These are phyloP conservation scores for Cephus sareptanus DNA, from an alignment of 2,888 invertebrate genomes.

Conservation along the genomic window DNA sequence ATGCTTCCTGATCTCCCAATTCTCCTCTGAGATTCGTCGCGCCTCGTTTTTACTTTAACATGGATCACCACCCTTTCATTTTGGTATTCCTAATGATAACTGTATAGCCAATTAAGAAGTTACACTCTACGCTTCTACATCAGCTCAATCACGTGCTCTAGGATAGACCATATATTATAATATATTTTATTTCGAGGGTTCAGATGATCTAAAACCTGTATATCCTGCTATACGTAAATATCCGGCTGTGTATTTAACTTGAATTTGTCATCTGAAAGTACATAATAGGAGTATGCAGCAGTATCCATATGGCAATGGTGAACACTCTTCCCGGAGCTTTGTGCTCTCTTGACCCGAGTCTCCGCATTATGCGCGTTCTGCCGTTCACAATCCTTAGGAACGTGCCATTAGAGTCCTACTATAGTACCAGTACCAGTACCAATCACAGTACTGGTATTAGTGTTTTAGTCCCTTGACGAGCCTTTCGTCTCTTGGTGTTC, in stretches of 20 bases:
- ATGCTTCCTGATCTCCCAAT: background rate
- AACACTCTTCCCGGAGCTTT: background rate
- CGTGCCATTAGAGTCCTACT: background rate
- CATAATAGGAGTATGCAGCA: background rate
- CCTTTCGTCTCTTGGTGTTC: background rate
- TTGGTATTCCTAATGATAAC: background rate
- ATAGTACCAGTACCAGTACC: background rate
- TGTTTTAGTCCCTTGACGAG: background rate
- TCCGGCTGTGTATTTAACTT: background rate
- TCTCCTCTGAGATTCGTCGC: background rate
- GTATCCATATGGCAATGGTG: background rate
- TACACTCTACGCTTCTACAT: background rate
- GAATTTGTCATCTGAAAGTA: background rate
- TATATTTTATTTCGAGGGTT: background rate
- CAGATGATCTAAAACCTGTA: background rate
- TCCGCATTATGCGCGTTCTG: background rate
- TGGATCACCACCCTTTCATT: background rate
- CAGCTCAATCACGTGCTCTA: background rate
- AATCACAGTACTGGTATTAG: background rate
- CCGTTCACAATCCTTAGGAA: background rate
- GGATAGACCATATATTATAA: background rate
- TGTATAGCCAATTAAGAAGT: background rate
- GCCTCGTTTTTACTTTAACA: background rate
- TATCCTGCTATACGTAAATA: too few relatives aligned
- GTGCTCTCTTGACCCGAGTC: background rate